These are phyloP conservation scores for Caenorhabditis briggsae DNA, from an alignment of 1,140 invertebrate genomes.

Conservation along the genomic window DNA sequence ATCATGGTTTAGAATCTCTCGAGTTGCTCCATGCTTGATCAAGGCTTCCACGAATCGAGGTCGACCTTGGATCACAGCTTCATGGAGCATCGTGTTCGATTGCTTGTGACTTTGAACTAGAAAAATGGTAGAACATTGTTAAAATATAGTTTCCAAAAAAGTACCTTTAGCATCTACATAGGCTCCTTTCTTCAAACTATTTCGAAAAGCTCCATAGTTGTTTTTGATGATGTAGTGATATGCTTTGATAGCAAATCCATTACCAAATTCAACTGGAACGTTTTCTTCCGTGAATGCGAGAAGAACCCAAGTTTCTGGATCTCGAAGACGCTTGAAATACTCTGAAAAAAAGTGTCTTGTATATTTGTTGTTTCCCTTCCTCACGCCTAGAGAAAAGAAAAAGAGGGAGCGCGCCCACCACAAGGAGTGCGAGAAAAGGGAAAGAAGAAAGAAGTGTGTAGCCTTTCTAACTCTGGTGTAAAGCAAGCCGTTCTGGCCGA, in stretches of 20 bases:
- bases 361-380: too few relatives aligned
- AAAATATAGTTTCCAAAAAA: not conserved
- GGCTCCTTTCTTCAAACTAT: not conserved
- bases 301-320: conserved; percentile 25
- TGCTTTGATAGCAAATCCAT: not conserved
- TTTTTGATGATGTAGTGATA: not conserved
- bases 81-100: not conserved
- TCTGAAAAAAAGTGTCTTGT: not conserved
- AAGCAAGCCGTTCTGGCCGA: conserved; percentile 84
- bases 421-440: too few relatives aligned
- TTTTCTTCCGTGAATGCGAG: not conserved
- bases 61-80: not conserved
- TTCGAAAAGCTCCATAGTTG: not conserved
- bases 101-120: not conserved
- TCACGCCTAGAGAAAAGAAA: too few relatives aligned
- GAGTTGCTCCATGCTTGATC: conserved; percentile 5
- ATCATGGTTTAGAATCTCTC: not conserved
- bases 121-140: not conserved
- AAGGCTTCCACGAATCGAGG: not conserved
- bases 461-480: too few relatives aligned
- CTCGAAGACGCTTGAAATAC: not conserved
- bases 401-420: too few relatives aligned
- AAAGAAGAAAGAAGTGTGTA: too few relatives aligned
- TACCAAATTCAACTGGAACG: not conserved
- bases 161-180: conserved; percentile 8